A percentile compares a stretch with the other conserved stretches of the same genome.
phyloP scores from a whole-genome alignment of 2,113 vertebrate species.

The Psilopsiagon aymara region DNA sequence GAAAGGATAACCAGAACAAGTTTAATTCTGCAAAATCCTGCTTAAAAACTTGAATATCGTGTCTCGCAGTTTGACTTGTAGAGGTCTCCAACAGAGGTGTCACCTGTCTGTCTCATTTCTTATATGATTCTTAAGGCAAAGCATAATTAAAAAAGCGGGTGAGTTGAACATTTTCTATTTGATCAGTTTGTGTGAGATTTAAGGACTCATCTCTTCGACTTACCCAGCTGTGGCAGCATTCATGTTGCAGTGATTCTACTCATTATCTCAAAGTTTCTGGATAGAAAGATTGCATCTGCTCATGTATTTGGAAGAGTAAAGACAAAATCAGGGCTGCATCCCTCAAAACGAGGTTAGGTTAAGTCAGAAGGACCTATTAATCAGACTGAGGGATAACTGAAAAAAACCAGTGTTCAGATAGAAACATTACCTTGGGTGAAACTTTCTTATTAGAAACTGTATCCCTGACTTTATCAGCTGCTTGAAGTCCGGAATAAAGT shows the following conservation, averaged over 20 bases:
- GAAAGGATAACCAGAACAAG: background rate
- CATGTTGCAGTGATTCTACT: background rate
- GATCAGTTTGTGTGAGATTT: background rate
- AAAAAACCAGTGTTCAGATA: background rate
- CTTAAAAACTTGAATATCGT: background rate
- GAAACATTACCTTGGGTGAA: background rate
- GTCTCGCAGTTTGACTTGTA: background rate
- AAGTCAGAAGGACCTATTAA: background rate
- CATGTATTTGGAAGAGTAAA: background rate
- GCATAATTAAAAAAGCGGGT: background rate
- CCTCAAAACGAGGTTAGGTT: background rate
- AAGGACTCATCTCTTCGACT: background rate
- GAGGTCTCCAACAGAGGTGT: background rate
- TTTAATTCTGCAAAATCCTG: background rate
- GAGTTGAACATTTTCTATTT: background rate
- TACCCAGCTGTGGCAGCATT: background rate
- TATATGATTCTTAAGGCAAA: background rate
- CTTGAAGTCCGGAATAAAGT: background rate
- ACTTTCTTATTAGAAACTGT: background rate
- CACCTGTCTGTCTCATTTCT: background rate
- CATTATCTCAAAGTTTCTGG: background rate
- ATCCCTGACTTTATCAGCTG: background rate
- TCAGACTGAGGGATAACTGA: background rate
- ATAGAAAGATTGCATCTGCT: background rate
- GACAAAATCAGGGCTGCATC: background rate